Evolutionary conservation across 2,797 vertebrate genomes (phyloP).

Genomic region (Alosa sapidissima): DNA sequence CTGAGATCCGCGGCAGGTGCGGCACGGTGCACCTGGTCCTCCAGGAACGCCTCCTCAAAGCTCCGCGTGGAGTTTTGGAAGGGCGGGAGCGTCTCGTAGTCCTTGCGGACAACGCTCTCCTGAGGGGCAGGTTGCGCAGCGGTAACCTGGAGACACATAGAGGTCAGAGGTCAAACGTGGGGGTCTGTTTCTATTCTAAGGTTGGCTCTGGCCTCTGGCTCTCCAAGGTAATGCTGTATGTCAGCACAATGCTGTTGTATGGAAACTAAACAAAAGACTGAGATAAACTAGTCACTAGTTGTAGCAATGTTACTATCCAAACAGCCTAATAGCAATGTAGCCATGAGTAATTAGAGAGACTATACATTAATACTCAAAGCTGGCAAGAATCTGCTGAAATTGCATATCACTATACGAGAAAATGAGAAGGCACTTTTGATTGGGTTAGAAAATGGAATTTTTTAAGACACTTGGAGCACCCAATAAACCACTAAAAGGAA

Average conservation of each 20-base stretch:
- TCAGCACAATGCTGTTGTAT: background rate
- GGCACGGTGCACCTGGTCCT: slow-evolving; percentile 86
- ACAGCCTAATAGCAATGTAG: background rate
- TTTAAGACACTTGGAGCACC: background rate
- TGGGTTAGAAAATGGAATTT: background rate
- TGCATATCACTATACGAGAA: background rate
- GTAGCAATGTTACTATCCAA: background rate
- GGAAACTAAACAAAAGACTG: background rate
- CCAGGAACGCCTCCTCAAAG: slow-evolving; percentile 88
- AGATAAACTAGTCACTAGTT: background rate
- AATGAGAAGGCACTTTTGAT: background rate
- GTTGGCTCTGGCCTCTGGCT: background rate
- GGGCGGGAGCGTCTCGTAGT: slow-evolving; percentile 83
- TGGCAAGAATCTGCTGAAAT: background rate
- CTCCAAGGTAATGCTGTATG: background rate
- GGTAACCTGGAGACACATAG: slow-evolving; percentile 72
- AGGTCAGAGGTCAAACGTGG: background rate
- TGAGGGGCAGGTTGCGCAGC: slow-evolving; percentile 80
- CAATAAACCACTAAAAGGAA: background rate
- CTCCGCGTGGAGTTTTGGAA: slow-evolving; percentile 86
- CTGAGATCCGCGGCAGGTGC: slow-evolving; percentile 89
- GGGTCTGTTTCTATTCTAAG: background rate
- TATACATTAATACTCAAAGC: background rate
- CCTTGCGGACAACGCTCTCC: slow-evolving; percentile 83
- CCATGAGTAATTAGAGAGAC: background rate